These are phyloP conservation scores for Oscheius sp. DNA, from an alignment of 2,888 invertebrate species.

Conservation along the genomic window DNA sequence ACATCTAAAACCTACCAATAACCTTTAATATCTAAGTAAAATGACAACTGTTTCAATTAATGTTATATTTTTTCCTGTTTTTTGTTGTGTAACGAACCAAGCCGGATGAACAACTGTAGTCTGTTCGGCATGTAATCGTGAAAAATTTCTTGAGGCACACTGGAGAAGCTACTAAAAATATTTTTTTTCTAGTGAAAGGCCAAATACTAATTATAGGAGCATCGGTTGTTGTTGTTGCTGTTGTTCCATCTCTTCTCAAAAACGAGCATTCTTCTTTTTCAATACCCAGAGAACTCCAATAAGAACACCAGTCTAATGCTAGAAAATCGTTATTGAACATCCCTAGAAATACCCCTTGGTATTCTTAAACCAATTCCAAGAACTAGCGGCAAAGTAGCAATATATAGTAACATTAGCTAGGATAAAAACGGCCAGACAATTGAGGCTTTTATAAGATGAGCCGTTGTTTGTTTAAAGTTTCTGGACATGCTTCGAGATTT, in stretches of 20 bases:
- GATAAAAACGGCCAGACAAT: neutral
- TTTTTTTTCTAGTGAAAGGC: neutral
- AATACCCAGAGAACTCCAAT: conserved; percentile 15
- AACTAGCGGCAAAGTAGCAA: neutral
- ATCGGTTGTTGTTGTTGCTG: neutral
- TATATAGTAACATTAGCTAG: conserved; percentile 2
- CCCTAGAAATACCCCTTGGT: neutral
- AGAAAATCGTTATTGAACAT: neutral
- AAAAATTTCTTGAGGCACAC: conserved; percentile 11
- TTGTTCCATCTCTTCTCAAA: neutral
- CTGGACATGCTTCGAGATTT: conserved; percentile 7
- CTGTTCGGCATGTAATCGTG: conserved; percentile 1
- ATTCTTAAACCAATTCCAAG: neutral
- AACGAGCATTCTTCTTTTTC: conserved; percentile 12
- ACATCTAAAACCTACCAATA: conserved; percentile 16
- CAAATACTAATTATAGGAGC: neutral
- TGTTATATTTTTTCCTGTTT: no score
- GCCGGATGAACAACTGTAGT: conserved; percentile 13
- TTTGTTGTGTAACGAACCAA: conserved; percentile 23
- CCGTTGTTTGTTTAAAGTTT: conserved; percentile 25
- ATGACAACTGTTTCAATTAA: no score
- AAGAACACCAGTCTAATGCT: conserved; percentile 22
- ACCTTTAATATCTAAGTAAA: no score
- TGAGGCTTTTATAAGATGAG: conserved; percentile 5
- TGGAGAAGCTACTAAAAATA: neutral